Percentiles rank a stretch among this genome's conserved stretches.
phyloP scores from a whole-genome alignment of 2,113 vertebrate genomes.

The Anarhynchus alexandrinus region DNA sequence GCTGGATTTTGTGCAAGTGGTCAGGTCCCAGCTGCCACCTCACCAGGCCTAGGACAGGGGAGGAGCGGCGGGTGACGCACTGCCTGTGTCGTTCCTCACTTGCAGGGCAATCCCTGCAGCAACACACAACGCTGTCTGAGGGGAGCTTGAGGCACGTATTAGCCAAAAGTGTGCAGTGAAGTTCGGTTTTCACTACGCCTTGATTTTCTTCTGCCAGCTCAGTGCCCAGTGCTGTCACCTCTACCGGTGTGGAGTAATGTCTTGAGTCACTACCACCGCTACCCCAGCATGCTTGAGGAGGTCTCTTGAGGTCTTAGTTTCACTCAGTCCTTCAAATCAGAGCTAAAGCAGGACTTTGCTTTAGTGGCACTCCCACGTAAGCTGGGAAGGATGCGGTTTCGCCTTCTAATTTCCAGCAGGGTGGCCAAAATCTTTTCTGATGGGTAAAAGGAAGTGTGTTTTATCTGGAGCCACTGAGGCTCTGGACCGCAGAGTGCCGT shows the following conservation, averaged over 20 bases:
- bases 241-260: background rate
- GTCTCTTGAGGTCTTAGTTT: background rate
- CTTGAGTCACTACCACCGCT: background rate
- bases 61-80: background rate
- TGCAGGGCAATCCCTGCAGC: background rate
- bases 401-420: background rate
- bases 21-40: background rate
- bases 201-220: background rate
- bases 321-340: background rate
- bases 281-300: fast-evolving
- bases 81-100: background rate
- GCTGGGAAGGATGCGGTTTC: background rate
- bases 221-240: background rate
- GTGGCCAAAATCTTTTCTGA: background rate
- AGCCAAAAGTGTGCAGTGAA: background rate
- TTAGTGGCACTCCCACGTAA: background rate
- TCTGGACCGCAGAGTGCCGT: fast-evolving
- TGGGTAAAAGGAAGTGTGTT: background rate
- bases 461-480: background rate
- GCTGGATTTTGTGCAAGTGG: background rate
- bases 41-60: background rate
- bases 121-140: background rate
- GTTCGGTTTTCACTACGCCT: background rate
- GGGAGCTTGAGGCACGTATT: fast-evolving
- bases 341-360: background rate